These are phyloP conservation scores for Aleiodes alternator DNA, from an alignment of 2,888 invertebrate genomes.

Conservation along the genomic window DNA sequence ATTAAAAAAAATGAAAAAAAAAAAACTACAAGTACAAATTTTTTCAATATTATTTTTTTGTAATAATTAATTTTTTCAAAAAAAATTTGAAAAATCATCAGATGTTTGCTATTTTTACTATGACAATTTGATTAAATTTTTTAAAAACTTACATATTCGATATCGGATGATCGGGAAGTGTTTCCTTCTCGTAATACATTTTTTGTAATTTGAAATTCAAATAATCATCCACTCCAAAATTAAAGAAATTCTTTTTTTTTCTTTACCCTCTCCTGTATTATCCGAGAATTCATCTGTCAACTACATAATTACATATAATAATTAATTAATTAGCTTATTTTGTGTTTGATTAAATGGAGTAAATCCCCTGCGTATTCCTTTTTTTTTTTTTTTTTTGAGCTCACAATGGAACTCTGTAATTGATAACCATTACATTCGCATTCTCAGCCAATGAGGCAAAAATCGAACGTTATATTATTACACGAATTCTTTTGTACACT, in stretches of 20 bases:
- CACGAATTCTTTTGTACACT: not conserved
- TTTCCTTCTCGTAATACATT: conserved; percentile 63
- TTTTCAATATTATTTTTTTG: too few species aligned
- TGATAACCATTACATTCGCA: conserved; percentile 25
- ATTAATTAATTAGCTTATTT: not conserved
- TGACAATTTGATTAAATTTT: conserved; percentile 29
- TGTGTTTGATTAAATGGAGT: too few species aligned
- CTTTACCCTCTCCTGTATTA: not conserved
- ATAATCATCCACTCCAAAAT: not conserved
- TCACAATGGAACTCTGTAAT: conserved; percentile 1
- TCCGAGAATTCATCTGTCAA: too few species aligned
- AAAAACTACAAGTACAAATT: too few species aligned
- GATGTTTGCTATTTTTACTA: too few species aligned
- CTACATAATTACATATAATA: conserved; percentile 5
- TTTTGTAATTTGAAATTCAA: conserved; percentile 29
- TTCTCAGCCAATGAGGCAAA: conserved; percentile 3
- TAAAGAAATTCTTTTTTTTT: not conserved
- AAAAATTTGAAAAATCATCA: conserved; percentile 19
- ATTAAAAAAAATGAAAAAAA: too few species aligned
- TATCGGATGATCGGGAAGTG: conserved; percentile 60
- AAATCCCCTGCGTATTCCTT: too few species aligned
- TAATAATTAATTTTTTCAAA: conserved; percentile 1
- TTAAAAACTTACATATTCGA: conserved; percentile 63
- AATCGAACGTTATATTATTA: conserved; percentile 14
- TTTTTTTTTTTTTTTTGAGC: too few species aligned